These are phyloP conservation scores for Atta cephalotes DNA, from an alignment of 1,140 invertebrate genomes.

Conservation along the genomic window DNA sequence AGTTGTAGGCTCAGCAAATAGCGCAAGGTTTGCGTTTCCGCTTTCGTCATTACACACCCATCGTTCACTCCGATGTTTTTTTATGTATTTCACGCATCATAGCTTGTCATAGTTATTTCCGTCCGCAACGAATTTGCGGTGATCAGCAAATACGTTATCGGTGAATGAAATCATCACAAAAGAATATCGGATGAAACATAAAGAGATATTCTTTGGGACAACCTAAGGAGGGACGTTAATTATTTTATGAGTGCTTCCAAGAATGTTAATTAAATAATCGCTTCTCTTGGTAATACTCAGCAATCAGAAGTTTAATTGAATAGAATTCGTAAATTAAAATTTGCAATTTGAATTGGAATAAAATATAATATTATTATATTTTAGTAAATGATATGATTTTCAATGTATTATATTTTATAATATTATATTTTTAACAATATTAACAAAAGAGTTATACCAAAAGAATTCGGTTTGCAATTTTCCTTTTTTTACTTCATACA, in stretches of 20 bases:
- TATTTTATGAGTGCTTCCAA: neutral
- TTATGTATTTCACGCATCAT: constrained; percentile 31
- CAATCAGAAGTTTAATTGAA: neutral
- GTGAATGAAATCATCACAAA: constrained; percentile 45
- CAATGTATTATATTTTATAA: neutral
- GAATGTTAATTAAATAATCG: neutral
- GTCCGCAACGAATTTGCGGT: constrained; percentile 25
- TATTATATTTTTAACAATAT: too few species aligned
- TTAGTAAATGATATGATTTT: neutral
- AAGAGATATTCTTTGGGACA: neutral
- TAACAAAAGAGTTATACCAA: neutral
- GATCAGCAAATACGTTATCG: neutral
- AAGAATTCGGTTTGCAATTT: neutral
- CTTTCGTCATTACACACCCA: neutral
- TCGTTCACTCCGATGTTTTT: neutral
- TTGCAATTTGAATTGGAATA: neutral
- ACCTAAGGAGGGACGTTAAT: neutral
- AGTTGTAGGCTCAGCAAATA: constrained; percentile 11
- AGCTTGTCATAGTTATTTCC: constrained; percentile 52
- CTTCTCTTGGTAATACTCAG: constrained; percentile 10
- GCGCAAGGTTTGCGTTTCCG: neutral
- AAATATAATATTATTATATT: neutral
- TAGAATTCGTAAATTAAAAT: neutral
- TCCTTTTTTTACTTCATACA: neutral
- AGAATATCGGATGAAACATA: constrained; percentile 29